These are phyloP conservation scores for Hypsibius dujardini DNA, from an alignment of 1,140 invertebrate genomes.

Conservation along the genomic window DNA sequence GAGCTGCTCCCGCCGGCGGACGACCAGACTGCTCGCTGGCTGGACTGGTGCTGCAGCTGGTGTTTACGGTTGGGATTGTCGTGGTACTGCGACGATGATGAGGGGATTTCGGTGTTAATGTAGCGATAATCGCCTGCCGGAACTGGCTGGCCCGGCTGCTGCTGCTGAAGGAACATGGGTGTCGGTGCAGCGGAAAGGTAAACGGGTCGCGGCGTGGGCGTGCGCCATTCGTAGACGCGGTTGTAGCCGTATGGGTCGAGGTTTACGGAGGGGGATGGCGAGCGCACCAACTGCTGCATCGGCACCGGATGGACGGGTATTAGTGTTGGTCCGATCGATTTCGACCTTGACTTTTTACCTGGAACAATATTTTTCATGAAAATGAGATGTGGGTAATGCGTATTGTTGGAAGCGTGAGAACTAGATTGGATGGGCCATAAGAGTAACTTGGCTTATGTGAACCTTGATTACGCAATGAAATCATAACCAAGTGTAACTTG, in stretches of 20 bases:
- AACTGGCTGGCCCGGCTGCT: background rate
- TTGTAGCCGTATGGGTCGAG: background rate
- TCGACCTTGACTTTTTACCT: background rate
- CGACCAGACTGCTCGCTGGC: background rate
- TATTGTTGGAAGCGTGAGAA: too few relatives aligned
- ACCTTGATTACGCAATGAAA: too few relatives aligned
- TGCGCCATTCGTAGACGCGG: slow-evolving; percentile 11
- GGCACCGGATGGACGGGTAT: background rate
- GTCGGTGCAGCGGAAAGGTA: background rate
- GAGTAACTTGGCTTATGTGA: too few relatives aligned
- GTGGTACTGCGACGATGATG: background rate
- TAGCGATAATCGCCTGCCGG: slow-evolving; percentile 8
- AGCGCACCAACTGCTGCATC: background rate
- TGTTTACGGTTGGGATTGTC: background rate
- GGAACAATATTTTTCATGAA: too few relatives aligned
- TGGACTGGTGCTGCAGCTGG: background rate
- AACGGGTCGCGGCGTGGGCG: background rate
- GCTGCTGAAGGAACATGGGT: background rate
- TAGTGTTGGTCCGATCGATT: background rate
- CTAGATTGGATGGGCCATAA: too few relatives aligned
- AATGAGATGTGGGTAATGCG: too few relatives aligned
- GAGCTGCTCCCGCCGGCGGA: background rate
- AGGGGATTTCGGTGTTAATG: background rate
- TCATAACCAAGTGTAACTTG: too few relatives aligned
- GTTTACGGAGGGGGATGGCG: background rate